Evolutionary conservation across 2,888 invertebrate genomes (phyloP).

Genomic region (Argyresthia albistria): DNA sequence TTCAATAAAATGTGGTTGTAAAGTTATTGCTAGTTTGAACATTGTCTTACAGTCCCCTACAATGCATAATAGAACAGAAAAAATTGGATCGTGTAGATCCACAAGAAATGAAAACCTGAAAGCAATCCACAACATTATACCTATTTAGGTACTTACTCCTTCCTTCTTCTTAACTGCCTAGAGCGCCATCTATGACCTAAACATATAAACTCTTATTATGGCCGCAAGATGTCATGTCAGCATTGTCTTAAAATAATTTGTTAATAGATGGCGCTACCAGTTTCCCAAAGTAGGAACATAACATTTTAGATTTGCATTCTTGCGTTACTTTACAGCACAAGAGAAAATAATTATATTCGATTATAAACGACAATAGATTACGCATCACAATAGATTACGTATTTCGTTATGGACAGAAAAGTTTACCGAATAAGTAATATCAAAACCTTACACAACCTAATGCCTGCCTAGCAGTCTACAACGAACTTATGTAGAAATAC

Average conservation of each 20-base stretch:
- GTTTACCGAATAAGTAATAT: neutral
- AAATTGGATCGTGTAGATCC: too few relatives aligned
- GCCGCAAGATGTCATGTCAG: too few relatives aligned
- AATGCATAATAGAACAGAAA: neutral
- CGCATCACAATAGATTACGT: constrained; percentile 18
- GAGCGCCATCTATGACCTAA: too few relatives aligned
- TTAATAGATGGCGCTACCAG: neutral
- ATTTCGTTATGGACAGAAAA: constrained; percentile 9
- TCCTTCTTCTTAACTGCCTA: too few relatives aligned
- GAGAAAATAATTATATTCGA: too few relatives aligned
- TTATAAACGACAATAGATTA: too few relatives aligned
- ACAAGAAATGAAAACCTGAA: too few relatives aligned
- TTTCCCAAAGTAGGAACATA: neutral
- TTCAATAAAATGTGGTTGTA: constrained; percentile 11
- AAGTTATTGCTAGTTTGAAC: constrained; percentile 30
- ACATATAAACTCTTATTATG: too few relatives aligned
- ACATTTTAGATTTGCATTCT: too few relatives aligned
- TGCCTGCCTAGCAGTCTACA: neutral
- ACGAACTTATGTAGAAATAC: constrained; percentile 10
- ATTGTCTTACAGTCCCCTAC: constrained; percentile 13
- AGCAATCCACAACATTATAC: too few relatives aligned
- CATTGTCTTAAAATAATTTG: neutral
- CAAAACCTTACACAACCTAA: neutral
- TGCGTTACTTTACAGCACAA: too few relatives aligned
- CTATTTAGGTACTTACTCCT: too few relatives aligned